Conservation (phyloP, 2,888 invertebrate species). For the Lasioglossum pauxillum region DNA sequence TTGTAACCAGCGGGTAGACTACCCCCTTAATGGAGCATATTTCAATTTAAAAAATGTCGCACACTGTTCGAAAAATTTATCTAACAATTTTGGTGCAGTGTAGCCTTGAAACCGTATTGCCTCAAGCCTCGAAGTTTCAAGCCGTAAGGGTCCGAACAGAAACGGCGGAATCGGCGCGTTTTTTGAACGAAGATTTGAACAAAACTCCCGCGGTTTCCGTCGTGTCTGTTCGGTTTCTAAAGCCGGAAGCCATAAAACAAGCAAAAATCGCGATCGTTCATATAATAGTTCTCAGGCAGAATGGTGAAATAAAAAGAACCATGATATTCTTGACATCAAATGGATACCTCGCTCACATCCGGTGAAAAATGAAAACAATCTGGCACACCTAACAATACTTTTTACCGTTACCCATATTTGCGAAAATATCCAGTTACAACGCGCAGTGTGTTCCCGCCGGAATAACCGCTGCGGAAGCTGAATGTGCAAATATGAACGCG, state of each 20-base stretch:
- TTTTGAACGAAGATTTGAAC: too few relatives aligned
- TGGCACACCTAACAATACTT: background rate
- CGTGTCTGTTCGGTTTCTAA: background rate
- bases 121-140: background rate
- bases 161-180: too few relatives aligned
- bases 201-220: too few relatives aligned
- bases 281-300: background rate
- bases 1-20: too few relatives aligned
- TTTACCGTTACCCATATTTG: background rate
- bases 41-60: too few relatives aligned
- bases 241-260: background rate
- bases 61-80: background rate
- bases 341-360: background rate
- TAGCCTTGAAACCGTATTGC: background rate
- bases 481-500: background rate
- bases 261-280: background rate
- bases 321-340: background rate
- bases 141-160: background rate
- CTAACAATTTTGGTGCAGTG: background rate
- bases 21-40: too few relatives aligned
- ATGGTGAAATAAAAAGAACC: background rate
- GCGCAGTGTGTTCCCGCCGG: background rate
- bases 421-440: background rate
- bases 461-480: background rate
- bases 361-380: background rate